These are phyloP conservation scores for Cyclina sinensis DNA, from an alignment of 1,140 invertebrate genomes.

Conservation along the genomic window DNA sequence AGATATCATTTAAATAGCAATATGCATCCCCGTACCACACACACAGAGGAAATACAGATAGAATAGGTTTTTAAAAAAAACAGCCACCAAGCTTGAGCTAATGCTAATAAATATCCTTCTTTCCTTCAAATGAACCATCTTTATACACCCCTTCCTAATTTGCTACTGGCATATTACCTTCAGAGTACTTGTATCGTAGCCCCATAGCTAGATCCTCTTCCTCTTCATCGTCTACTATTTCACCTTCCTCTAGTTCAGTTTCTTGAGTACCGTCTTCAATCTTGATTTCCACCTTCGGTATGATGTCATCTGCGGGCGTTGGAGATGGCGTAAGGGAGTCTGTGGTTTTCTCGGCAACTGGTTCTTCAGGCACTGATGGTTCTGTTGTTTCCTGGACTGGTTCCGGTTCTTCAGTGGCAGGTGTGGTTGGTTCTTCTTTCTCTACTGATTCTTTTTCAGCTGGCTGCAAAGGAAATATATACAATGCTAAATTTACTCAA, in stretches of 20 bases:
- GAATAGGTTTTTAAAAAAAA: no score
- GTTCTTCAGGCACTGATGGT: slow-evolving; percentile 34
- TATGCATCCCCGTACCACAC: no score
- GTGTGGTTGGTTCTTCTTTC: not conserved
- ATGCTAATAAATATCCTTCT: no score
- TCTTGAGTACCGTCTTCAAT: slow-evolving; percentile 61
- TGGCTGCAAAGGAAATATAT: not conserved
- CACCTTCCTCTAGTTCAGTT: slow-evolving; percentile 55
- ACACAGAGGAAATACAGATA: no score
- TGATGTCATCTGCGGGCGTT: slow-evolving; percentile 11
- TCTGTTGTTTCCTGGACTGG: slow-evolving; percentile 2
- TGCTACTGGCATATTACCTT: no score
- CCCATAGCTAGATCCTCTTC: slow-evolving; percentile 51
- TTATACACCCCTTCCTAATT: no score
- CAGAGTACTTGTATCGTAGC: slow-evolving; percentile 80
- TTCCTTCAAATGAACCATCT: no score
- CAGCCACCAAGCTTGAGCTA: no score
- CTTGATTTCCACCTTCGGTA: slow-evolving; percentile 71
- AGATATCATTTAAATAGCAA: no score
- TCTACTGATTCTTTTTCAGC: not conserved
- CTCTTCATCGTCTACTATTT: slow-evolving; percentile 51
- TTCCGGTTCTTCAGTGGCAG: not conserved
- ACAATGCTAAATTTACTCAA: no score
- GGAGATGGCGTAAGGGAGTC: not conserved
- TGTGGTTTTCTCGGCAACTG: slow-evolving; percentile 10